phyloP scores from a whole-genome alignment of 2,113 vertebrate species.

The Corythaeola cristata region DNA sequence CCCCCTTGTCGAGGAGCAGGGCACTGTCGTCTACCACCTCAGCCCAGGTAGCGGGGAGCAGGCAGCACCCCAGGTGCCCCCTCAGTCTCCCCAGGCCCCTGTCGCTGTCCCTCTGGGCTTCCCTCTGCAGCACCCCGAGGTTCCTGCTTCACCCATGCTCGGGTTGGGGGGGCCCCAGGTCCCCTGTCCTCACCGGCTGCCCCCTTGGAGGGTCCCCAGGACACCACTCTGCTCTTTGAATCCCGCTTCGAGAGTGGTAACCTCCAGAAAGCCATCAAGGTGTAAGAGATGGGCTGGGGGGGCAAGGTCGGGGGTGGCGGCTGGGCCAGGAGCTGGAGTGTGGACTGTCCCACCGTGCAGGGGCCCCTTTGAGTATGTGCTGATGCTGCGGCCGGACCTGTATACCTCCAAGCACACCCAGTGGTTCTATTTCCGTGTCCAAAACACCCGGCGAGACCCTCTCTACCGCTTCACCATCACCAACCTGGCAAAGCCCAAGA shows the following conservation, averaged over 20 bases:
- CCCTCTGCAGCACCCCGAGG: conserved; percentile 58
- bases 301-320: accelerated
- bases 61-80: neutral
- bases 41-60: conserved; percentile 67
- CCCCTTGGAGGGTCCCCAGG: conserved; percentile 52
- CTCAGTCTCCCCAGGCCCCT: accelerated
- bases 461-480: conserved; percentile 89
- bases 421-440: conserved; percentile 94
- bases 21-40: conserved; percentile 80
- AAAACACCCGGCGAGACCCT: conserved; percentile 80
- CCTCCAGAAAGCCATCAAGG: conserved; percentile 86
- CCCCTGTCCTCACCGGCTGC: conserved; percentile 46
- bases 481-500: conserved; percentile 89
- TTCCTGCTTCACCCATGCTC: conserved; percentile 80
- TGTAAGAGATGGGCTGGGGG: conserved; percentile 74
- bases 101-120: accelerated
- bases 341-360: conserved; percentile 43
- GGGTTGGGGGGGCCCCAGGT: conserved; percentile 76
- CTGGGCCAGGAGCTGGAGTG: accelerated
- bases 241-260: conserved; percentile 95
- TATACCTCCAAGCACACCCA: conserved; percentile 92
- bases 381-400: conserved; percentile 85
- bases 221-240: conserved; percentile 84
- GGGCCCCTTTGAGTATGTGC: conserved; percentile 83
- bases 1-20: conserved; percentile 62